phyloP scores from a whole-genome alignment of 2,888 invertebrate genomes.

The Papilio protenor region DNA sequence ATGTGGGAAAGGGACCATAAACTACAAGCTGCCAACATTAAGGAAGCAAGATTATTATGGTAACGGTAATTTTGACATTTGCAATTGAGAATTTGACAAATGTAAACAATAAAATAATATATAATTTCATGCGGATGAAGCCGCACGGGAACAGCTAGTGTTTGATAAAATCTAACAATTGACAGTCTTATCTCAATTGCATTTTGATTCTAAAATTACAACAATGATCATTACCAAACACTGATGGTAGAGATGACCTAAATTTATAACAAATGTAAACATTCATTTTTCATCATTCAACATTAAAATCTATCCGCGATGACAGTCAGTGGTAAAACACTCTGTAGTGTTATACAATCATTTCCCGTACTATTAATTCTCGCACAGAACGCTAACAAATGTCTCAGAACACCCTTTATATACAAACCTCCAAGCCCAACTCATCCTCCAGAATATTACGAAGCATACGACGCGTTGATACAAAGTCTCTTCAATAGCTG shows the following conservation, averaged over 20 bases:
- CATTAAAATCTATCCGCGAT: conserved; percentile 50
- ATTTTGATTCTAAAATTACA: conserved; percentile 7
- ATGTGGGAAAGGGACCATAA: too few relatives aligned
- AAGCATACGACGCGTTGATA: conserved; percentile 71
- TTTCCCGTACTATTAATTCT: conserved; percentile 75
- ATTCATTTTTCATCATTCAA: not conserved
- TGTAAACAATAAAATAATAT: too few relatives aligned
- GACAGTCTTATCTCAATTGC: not conserved
- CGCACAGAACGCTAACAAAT: conserved; percentile 71
- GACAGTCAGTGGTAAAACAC: conserved; percentile 68
- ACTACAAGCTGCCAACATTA: too few relatives aligned
- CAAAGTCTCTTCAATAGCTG: conserved; percentile 61
- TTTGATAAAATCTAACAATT: conserved; percentile 20
- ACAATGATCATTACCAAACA: not conserved
- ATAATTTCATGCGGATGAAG: too few relatives aligned
- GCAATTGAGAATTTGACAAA: too few relatives aligned
- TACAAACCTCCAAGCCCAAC: conserved; percentile 75
- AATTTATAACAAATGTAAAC: conserved; percentile 2
- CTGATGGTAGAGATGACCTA: conserved; percentile 26
- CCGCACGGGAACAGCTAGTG: not conserved
- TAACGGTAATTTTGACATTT: too few relatives aligned
- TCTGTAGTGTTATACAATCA: conserved; percentile 71
- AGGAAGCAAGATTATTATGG: too few relatives aligned
- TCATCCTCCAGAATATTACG: conserved; percentile 74
- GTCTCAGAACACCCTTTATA: conserved; percentile 70